Evolutionary conservation across 2,797 vertebrate genomes (phyloP).

Genomic region (Discoglossus pictus): DNA sequence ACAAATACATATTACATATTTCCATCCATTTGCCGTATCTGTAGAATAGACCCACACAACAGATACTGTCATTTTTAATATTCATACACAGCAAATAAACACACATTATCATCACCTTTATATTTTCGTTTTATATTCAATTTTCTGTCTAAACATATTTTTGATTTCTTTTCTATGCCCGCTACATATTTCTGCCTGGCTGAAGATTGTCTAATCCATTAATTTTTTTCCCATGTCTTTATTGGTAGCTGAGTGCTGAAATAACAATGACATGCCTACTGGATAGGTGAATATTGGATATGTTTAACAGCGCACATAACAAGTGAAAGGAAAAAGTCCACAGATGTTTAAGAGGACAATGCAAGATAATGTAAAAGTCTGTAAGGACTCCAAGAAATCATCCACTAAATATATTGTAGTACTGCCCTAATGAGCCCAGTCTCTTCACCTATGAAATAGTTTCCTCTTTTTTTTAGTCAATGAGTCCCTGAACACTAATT

Average conservation of each 20-base stretch:
- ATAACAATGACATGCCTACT: slow-evolving; percentile 45
- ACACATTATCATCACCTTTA: not conserved
- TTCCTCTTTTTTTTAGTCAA: slow-evolving; percentile 22
- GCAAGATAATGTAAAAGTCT: slow-evolving; percentile 36
- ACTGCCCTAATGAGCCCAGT: slow-evolving; percentile 10
- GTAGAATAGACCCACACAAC: too few relatives aligned
- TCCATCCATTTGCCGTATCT: too few relatives aligned
- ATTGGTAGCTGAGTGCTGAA: slow-evolving; percentile 31
- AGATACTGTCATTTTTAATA: too few relatives aligned
- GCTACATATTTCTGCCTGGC: slow-evolving; percentile 35
- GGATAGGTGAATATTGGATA: slow-evolving; percentile 43
- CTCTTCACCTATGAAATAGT: slow-evolving; percentile 27
- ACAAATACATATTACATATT: too few relatives aligned
- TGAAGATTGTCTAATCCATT: slow-evolving; percentile 30
- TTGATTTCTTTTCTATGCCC: slow-evolving; percentile 19
- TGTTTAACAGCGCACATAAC: slow-evolving; percentile 44
- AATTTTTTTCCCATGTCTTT: slow-evolving; percentile 16
- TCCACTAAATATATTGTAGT: slow-evolving; percentile 4
- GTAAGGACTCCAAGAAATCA: slow-evolving; percentile 13
- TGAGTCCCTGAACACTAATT: slow-evolving; percentile 39
- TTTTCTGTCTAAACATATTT: slow-evolving; percentile 28
- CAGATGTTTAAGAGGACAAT: slow-evolving; percentile 36
- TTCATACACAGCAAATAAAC: not conserved
- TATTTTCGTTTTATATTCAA: slow-evolving; percentile 8
- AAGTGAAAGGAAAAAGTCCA: slow-evolving; percentile 36